Percentiles rank a stretch among this genome's conserved stretches.
Conservation (phyloP, 2,888 invertebrate species). For the Stenoptilia bipunctidactyla region DNA sequence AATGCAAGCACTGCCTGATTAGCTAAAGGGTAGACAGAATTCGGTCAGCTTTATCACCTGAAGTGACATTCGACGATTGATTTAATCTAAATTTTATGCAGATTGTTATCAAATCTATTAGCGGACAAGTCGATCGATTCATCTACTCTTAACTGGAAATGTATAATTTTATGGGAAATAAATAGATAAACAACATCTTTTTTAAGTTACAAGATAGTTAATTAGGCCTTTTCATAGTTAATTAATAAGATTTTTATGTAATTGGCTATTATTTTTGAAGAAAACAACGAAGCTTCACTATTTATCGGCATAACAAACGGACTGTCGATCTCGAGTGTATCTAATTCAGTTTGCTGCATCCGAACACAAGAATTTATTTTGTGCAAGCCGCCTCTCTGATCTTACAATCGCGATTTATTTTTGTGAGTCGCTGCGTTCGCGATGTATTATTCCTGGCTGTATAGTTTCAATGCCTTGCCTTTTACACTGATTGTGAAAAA, state of each 20-base stretch:
- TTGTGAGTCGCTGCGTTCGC: slow-evolving; percentile 45
- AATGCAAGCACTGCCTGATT: neutral
- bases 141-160: too few relatives aligned
- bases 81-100: neutral
- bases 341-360: slow-evolving; percentile 56
- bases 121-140: neutral
- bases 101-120: slow-evolving; percentile 1
- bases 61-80: neutral
- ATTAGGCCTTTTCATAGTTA: too few relatives aligned
- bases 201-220: too few relatives aligned
- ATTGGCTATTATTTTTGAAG: too few relatives aligned
- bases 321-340: slow-evolving; percentile 56
- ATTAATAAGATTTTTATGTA: too few relatives aligned
- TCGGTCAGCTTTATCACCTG: neutral
- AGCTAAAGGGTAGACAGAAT: slow-evolving; percentile 1
- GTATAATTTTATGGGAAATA: too few relatives aligned
- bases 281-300: too few relatives aligned
- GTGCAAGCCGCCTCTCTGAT: slow-evolving; percentile 33
- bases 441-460: slow-evolving; percentile 37
- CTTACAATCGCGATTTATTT: slow-evolving; percentile 42
- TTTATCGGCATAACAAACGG: too few relatives aligned
- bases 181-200: too few relatives aligned
- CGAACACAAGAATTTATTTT: slow-evolving; percentile 63
- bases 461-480: slow-evolving; percentile 40
- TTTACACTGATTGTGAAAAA: slow-evolving; percentile 22